Evolutionary conservation across 2,888 invertebrate species (phyloP).

Genomic region (Nymphalis urticae): DNA sequence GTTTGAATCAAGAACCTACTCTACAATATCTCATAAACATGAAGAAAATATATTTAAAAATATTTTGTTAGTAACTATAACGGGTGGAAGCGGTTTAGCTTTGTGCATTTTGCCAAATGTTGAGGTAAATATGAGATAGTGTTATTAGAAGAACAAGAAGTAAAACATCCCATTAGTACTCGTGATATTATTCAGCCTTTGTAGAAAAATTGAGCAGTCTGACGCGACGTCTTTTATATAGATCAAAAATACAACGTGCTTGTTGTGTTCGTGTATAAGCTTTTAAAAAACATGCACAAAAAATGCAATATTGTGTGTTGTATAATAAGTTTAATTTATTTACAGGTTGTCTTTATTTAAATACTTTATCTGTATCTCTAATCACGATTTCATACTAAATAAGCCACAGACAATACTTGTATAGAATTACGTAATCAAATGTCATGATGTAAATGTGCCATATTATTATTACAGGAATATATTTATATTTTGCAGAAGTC

Average conservation of each 20-base stretch:
- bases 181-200: no score
- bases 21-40: no score
- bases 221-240: not conserved
- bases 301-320: not conserved
- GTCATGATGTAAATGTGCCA: not conserved
- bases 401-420: not conserved
- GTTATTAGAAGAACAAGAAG: no score
- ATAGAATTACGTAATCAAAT: conserved; percentile 3
- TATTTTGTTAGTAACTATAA: no score
- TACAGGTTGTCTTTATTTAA: conserved; percentile 3
- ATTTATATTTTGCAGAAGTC: not conserved
- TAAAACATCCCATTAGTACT: no score
- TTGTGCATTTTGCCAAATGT: no score
- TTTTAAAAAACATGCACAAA: not conserved
- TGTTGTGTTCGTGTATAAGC: not conserved
- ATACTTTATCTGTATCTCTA: conserved; percentile 1
- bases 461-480: not conserved
- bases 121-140: no score
- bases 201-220: no score
- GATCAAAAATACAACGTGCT: conserved; percentile 1
- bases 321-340: not conserved
- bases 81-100: no score
- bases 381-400: conserved; percentile 5
- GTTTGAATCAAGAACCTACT: no score
- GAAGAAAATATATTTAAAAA: no score